phyloP scores from a whole-genome alignment of 2,797 vertebrate genomes.

The Trachops cirrhosus region DNA sequence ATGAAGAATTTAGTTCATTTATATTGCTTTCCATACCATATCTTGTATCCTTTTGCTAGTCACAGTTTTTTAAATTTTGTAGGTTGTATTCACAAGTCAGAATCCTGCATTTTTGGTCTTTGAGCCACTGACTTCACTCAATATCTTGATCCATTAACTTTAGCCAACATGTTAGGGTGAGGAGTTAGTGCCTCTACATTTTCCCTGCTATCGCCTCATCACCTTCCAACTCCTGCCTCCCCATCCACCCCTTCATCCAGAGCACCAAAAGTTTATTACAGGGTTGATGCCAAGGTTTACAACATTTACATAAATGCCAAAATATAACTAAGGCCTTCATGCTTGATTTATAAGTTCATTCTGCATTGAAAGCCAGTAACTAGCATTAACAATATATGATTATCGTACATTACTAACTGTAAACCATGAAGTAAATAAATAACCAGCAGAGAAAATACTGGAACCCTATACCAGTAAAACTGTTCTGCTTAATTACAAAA shows the following conservation, averaged over 20 bases:
- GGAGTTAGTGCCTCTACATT: background rate
- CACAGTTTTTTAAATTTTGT: background rate
- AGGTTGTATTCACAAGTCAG: background rate
- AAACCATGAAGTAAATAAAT: background rate
- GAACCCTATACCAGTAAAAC: background rate
- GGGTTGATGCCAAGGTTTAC: background rate
- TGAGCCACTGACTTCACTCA: background rate
- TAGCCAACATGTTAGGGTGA: background rate
- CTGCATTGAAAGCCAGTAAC: background rate
- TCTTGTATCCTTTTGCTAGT: background rate
- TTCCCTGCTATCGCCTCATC: background rate
- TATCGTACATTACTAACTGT: background rate
- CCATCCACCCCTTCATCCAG: background rate
- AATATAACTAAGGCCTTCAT: background rate
- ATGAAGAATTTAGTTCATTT: background rate
- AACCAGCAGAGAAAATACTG: background rate
- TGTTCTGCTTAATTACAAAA: background rate
- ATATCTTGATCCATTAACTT: background rate
- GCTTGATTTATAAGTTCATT: background rate
- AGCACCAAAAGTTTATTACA: background rate
- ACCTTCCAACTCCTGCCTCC: background rate
- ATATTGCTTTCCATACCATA: background rate
- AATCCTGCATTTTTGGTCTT: background rate
- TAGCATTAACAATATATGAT: background rate
- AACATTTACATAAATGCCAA: background rate